These are phyloP conservation scores for Daphoenositta chrysoptera DNA, from an alignment of 2,113 vertebrate genomes.

Conservation along the genomic window DNA sequence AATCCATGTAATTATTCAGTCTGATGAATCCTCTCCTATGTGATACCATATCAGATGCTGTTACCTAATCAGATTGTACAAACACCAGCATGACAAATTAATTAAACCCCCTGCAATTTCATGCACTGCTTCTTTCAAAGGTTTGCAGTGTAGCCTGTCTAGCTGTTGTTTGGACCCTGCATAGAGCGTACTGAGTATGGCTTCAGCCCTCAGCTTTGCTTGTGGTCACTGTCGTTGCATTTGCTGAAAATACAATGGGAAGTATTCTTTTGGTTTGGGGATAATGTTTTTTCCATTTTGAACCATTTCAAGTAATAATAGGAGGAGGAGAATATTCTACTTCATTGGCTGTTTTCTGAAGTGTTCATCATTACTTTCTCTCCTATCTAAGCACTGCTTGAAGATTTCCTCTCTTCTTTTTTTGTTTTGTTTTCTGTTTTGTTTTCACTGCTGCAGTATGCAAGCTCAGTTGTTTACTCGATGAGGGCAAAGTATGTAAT, in stretches of 20 bases:
- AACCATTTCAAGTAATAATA: background rate
- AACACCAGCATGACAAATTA: constrained; percentile 48
- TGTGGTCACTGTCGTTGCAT: background rate
- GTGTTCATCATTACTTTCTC: background rate
- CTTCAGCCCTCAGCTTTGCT: background rate
- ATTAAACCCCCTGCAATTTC: constrained; percentile 44
- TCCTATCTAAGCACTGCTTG: background rate
- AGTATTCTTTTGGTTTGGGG: background rate
- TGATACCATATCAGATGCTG: constrained; percentile 39
- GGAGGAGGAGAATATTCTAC: background rate
- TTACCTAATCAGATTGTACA: constrained; percentile 56
- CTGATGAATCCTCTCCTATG: constrained; percentile 36
- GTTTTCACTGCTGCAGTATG: background rate
- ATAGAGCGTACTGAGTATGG: background rate
- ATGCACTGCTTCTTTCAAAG: constrained; percentile 39
- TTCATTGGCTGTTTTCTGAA: background rate
- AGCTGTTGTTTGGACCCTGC: background rate
- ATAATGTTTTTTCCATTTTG: background rate
- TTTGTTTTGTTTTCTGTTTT: background rate
- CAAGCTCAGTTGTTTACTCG: constrained; percentile 39
- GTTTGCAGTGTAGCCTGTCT: background rate
- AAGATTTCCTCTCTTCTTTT: background rate
- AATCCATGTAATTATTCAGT: constrained; percentile 57
- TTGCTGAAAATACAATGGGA: background rate
- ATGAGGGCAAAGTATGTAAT: background rate